phyloP scores from a whole-genome alignment of 2,113 vertebrate genomes.

The Macroglossus sobrinus region DNA sequence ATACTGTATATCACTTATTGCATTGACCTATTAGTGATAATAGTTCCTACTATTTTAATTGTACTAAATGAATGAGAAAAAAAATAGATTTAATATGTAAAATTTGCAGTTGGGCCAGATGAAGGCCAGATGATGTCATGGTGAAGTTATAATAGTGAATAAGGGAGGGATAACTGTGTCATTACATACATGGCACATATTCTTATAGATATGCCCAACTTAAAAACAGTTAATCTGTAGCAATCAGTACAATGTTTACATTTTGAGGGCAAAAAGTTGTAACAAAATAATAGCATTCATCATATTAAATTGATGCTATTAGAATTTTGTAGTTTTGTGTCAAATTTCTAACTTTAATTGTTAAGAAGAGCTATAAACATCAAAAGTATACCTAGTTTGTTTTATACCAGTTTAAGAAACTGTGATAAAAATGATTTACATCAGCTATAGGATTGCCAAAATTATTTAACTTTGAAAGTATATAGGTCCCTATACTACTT shows the following conservation, averaged over 20 bases:
- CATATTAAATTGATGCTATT: neutral
- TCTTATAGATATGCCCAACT: neutral
- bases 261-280: neutral
- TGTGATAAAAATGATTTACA: neutral
- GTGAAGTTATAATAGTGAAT: neutral
- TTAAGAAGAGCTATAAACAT: neutral
- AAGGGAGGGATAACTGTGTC: neutral
- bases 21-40: neutral
- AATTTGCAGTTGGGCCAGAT: neutral
- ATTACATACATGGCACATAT: neutral
- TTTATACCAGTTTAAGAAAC: neutral
- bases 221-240: neutral
- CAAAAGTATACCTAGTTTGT: neutral
- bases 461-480: constrained; percentile 5
- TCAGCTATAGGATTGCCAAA: neutral
- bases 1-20: neutral
- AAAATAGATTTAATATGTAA: neutral
- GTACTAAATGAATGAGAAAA: constrained; percentile 2
- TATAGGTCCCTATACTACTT: neutral
- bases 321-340: constrained; percentile 6
- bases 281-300: neutral
- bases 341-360: neutral
- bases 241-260: neutral
- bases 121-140: neutral
- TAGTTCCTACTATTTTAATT: neutral